Evolutionary conservation across 35 echinoderm and acorn worm species (phyloP).

Genomic region (Lytechinus pictus): DNA sequence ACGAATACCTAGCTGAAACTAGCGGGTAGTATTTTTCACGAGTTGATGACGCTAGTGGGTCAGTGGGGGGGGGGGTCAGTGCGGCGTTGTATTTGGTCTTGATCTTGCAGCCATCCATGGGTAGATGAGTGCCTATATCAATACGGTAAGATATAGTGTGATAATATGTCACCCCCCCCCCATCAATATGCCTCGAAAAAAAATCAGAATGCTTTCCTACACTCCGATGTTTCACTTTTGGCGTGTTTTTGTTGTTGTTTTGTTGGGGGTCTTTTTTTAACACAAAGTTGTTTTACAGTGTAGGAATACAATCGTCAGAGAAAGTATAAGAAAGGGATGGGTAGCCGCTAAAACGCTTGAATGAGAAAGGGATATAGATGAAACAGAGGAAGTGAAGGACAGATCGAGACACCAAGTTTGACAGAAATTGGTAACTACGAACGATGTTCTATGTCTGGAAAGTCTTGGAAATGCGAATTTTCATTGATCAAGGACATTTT

Average conservation of each 20-base stretch:
- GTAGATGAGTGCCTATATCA: neutral
- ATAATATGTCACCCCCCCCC: neutral
- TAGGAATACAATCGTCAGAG: neutral
- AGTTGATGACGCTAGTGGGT: neutral
- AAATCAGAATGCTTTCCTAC: neutral
- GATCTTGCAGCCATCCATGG: neutral
- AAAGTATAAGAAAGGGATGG: neutral
- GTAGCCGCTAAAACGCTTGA: too few relatives aligned
- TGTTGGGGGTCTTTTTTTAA: neutral
- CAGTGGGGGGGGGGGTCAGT: slow-evolving; percentile 3
- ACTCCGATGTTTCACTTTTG: neutral
- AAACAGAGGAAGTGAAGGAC: neutral
- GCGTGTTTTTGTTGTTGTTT: neutral
- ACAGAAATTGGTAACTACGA: neutral
- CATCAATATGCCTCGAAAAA: neutral
- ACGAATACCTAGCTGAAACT: neutral
- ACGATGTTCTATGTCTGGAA: neutral
- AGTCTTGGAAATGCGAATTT: neutral
- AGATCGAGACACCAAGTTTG: neutral
- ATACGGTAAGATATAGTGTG: neutral
- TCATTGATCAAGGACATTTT: neutral
- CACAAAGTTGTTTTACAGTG: neutral
- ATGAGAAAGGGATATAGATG: neutral
- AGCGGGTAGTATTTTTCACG: neutral
- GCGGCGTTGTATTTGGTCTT: neutral